Evolutionary conservation across 2,888 invertebrate species (phyloP).

Genomic region (Dicycla oo): DNA sequence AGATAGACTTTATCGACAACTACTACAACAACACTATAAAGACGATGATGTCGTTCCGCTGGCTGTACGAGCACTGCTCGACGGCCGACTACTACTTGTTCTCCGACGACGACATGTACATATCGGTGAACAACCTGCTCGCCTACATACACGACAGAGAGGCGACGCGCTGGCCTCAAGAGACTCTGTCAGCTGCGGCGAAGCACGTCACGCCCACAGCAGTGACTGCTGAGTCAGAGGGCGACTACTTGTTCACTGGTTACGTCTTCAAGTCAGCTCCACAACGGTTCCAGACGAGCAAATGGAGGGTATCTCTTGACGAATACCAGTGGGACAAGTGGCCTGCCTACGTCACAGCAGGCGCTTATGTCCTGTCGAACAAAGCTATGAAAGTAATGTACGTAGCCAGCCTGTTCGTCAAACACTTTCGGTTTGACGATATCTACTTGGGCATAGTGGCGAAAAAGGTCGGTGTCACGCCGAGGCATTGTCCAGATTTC

Average conservation of each 20-base stretch:
- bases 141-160: constrained; percentile 85
- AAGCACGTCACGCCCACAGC: not conserved
- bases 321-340: constrained; percentile 97
- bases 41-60: constrained; percentile 96
- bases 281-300: constrained; percentile 94
- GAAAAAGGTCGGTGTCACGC: constrained; percentile 94
- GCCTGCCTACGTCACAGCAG: constrained; percentile 98
- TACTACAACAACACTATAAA: constrained; percentile 99
- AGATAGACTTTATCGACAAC: constrained; percentile 94
- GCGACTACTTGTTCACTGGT: constrained; percentile 92
- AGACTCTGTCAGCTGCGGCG: not conserved
- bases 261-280: constrained; percentile 95
- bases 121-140: constrained; percentile 96
- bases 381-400: constrained; percentile 93
- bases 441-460: constrained; percentile 96
- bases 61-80: constrained; percentile 94
- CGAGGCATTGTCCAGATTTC: constrained; percentile 94
- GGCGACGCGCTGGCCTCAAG: constrained; percentile 13
- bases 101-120: constrained; percentile 98
- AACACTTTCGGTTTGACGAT: constrained; percentile 97
- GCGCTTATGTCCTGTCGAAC: constrained; percentile 95
- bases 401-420: constrained; percentile 94
- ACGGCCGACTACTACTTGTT: constrained; percentile 95
- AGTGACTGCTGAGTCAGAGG: constrained; percentile 54
- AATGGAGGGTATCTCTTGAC: constrained; percentile 95